Percentiles rank a stretch among this genome's conserved stretches.
Conservation (phyloP, 2,888 invertebrate species). For the Therioaphis trifolii region DNA sequence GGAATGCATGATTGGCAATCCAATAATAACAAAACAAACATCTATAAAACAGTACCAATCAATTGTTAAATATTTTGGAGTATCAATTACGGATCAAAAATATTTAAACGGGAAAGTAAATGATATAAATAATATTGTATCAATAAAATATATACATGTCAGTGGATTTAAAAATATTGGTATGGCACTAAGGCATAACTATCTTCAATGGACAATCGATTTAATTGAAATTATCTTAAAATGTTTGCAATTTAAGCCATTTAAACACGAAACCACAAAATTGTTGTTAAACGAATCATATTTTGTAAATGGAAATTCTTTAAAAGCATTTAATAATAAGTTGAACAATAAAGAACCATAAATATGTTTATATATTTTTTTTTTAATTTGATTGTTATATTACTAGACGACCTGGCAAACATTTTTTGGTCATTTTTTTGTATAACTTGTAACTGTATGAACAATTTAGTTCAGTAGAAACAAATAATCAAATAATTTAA, state of each 20-base stretch:
- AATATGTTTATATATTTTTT: too few relatives aligned
- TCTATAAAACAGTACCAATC: slow-evolving; percentile 25
- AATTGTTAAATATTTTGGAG: slow-evolving; percentile 21
- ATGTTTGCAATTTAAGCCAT: slow-evolving; percentile 37
- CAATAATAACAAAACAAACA: slow-evolving; percentile 18
- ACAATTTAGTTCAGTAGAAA: too few relatives aligned
- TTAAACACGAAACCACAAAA: slow-evolving; percentile 20
- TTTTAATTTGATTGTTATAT: too few relatives aligned
- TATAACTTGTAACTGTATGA: too few relatives aligned
- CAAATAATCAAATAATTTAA: too few relatives aligned
- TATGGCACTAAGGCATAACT: slow-evolving; percentile 4
- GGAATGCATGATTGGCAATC: not conserved
- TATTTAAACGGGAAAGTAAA: slow-evolving; percentile 13
- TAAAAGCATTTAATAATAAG: too few relatives aligned
- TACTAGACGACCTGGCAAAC: too few relatives aligned
- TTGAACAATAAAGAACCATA: too few relatives aligned
- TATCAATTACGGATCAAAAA: slow-evolving; percentile 24
- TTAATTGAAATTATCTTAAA: slow-evolving; percentile 29
- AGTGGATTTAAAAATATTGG: slow-evolving; percentile 1
- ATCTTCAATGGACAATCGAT: slow-evolving; percentile 2
- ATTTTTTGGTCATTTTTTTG: too few relatives aligned
- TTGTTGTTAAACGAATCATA: not conserved
- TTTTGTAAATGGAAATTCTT: not conserved
- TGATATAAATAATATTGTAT: not conserved
- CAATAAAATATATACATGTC: not conserved